Evolutionary conservation across 1,140 invertebrate genomes (phyloP), one percentile per base, ranked within the genome.

Genomic region (Hirudo medicinalis): DNA sequence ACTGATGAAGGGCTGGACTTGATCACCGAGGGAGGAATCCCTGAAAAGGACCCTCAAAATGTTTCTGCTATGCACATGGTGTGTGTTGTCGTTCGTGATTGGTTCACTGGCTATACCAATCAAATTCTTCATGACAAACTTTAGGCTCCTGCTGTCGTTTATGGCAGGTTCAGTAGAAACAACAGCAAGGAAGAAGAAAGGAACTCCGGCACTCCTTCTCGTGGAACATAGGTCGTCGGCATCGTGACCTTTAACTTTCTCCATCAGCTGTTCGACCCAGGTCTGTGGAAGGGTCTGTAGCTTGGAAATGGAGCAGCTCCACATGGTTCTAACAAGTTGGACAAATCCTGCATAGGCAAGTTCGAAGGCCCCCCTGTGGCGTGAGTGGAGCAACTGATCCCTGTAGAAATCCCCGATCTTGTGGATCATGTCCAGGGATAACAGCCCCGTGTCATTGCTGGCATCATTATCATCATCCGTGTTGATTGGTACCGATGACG

Each of bases 341-440:
- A 85, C 86, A 82, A 95, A 96, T 9, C 91, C 93, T 71, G 92
- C 86, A 80, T 92, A 92, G 8, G 90, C 91, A 82, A 96, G 90
- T 80, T 97, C 94, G 83, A 96, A 96, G 55, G 94, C 93, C 5
- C 94, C 94, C 74, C 92, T 85, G 81, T 97, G 94, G 80, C 92
- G 92, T 0, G 90, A 91, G 79, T 91, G 87, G 2, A 94, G 81
- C 2, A 78, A 77, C 60, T 80, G 80, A 6, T 74, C 74, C 19
- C 72, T 80, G 74, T 81, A 82, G 71, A 80, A 82, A 0, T 76
- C 72, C 5, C 80, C 78, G 53, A 83, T 78, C 27, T 69, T 40
- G 55, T 76, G 40, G 22, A 81, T 69, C 80, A 81, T 72, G 57
- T 63, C 29, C 8, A 9, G 3, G 29, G 29, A 15, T 63, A 32